Evolutionary conservation across 2,797 vertebrate species (phyloP), one percentile per base, ranked within the genome.

Genomic region (Rhynchonycteris naso): DNA sequence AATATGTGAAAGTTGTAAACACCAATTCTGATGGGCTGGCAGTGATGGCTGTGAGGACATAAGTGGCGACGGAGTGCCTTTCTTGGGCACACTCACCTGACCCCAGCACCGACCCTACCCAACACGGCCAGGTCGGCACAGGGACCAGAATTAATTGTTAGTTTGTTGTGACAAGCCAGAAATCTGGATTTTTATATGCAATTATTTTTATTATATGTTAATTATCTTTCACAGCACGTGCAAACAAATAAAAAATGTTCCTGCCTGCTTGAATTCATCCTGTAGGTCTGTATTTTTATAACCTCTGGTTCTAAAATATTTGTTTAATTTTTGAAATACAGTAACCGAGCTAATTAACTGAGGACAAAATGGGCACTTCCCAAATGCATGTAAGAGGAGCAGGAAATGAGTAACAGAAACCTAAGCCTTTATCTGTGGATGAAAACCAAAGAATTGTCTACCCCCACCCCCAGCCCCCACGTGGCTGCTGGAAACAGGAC

Each of bases 41-140:
- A 30, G 4, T 13, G 21, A 0, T 2, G 68, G 59, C n/a, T 0
- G 0, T 0, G 22, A 0, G 11, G 12, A 8, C 19, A 0, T 2
- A 50, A 16, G 56, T 22, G 43, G 11, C 14, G 43, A 24, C 43
- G 0, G 0, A 19, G 30, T 0, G 8, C 24, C 71, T 43, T 33
- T 19, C 30, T 71, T 11, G 3, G 78, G 16, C 58, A 1, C n/a
- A 13, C 76, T 30, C 11, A 4, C 76, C 28, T n/a, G 47, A 18
- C 22, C 33, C 26, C 43, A n/a, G 38, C 83, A 22, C 15, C 3
- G 52, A 50, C 19, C 13, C 19, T 47, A 26, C 50, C 33, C 33
- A 22, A 15, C 30, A 4, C 1, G 35, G 47, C 47, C 24, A 12
- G 33, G 18, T 2, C 1, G 54, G 15, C 5, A 0, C 15, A 10